Evolutionary conservation across 2,113 vertebrate species (phyloP), one percentile per base, ranked within the genome.

Genomic region (Pitta sordida): DNA sequence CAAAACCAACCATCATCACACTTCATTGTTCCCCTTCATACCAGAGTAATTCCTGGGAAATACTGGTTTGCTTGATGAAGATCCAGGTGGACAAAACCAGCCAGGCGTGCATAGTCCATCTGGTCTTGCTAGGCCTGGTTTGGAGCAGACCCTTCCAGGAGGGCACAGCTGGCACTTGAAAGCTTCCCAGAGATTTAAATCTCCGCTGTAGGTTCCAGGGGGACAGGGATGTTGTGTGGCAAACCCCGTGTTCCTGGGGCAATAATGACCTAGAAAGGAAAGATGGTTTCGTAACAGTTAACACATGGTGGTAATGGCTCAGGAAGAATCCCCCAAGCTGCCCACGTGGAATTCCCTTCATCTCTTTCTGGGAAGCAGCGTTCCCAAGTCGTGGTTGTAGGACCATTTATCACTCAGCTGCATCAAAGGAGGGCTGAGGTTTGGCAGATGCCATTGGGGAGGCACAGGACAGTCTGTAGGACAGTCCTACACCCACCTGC

Each of bases 141-240:
- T 96, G 81, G 96, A 97, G 93, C 98, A 99, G 80, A 97, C 97
- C 90, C 97, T 98, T 87, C 98, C 98, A 62, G 96, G 94, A 74
- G 97, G 96, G 68, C 98, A 99, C 34, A 86, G 82, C 63, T 94
- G 95, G 83, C 97, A 97, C 34, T 92, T 81, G 48, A 89, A 88
- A 55, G 44, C 58, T 23, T 93, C 90, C 86, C 77, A 49, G 67
- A 92, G 58, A n/a, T 88, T 96, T 60, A 91, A 78, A 51, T 51
- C 67, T 13, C 95, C 75, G 0, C 91, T 95, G 93, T 96, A 97
- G 46, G 97, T 98, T 21, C 98, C 97, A 21, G 77, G 51, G 27
- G 97, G 97, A 87, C 97, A 98, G 2, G 97, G 97, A 86, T 97
- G 81, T 71, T 97, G 97, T 0, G 76, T 96, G 53, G 97, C 95